Conservation (phyloP, 2,888 invertebrate species). For the Leucophenga montana region DNA sequence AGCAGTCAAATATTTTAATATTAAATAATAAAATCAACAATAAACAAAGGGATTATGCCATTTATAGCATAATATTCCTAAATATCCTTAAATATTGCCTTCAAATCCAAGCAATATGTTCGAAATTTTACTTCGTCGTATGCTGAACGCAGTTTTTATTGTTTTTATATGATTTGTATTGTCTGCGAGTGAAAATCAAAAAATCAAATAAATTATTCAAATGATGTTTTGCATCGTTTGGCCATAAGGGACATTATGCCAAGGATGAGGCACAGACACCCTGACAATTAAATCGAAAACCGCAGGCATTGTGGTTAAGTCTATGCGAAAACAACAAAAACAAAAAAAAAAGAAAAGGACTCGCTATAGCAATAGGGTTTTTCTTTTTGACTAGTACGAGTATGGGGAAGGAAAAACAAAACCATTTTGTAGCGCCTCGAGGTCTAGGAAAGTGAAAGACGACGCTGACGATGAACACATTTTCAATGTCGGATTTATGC, state of each 20-base stretch:
- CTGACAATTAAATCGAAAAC: constrained; percentile 27
- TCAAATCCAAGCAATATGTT: constrained; percentile 31
- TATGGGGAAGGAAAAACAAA: background rate
- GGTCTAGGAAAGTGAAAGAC: constrained; percentile 20
- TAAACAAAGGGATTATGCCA: constrained; percentile 62
- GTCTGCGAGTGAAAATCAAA: constrained; percentile 52
- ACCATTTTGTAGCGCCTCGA: constrained; percentile 16
- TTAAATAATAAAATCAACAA: constrained; percentile 58
- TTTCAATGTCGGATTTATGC: constrained; percentile 69
- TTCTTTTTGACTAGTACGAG: too few species aligned
- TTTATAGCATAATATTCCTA: constrained; percentile 21
- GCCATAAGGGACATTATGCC: background rate
- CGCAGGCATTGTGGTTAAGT: too few species aligned
- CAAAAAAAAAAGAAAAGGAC: too few species aligned
- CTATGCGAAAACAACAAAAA: too few species aligned
- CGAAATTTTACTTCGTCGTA: constrained; percentile 14
- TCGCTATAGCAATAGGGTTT: too few species aligned
- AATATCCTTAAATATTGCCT: constrained; percentile 43
- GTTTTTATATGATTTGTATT: constrained; percentile 48
- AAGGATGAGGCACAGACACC: background rate
- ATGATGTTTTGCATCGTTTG: constrained; percentile 31
- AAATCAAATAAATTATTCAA: constrained; percentile 69
- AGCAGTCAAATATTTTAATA: constrained; percentile 21
- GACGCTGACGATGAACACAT: constrained; percentile 38
- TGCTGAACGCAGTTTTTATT: constrained; percentile 47